Conservation (phyloP, 2,888 invertebrate species). For the Torymus aiolomorphi region DNA sequence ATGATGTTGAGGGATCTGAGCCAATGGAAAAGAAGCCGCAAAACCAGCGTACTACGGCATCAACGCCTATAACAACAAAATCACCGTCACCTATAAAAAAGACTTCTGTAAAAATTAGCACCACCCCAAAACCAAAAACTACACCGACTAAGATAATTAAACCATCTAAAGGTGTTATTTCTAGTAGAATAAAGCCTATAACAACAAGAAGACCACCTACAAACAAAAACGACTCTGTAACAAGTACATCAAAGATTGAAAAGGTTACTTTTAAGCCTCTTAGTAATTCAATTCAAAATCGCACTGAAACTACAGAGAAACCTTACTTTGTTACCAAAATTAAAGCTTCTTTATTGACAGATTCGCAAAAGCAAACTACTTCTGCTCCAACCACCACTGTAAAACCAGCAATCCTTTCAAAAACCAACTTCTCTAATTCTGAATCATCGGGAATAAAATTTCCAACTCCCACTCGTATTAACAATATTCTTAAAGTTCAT, state of each 20-base stretch:
- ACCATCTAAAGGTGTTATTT: constrained; percentile 54
- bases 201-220: constrained; percentile 53
- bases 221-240: constrained; percentile 60
- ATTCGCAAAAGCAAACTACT: constrained; percentile 76
- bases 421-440: constrained; percentile 52
- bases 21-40: constrained; percentile 32
- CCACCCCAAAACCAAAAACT: constrained; percentile 60
- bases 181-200: constrained; percentile 57
- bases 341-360: constrained; percentile 80
- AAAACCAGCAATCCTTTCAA: constrained; percentile 46
- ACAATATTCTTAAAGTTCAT: constrained; percentile 68
- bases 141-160: constrained; percentile 62
- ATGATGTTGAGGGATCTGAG: constrained; percentile 24
- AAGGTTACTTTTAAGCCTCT: constrained; percentile 72
- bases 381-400: constrained; percentile 59
- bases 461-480: constrained; percentile 62
- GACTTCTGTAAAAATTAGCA: constrained; percentile 50
- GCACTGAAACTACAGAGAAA: constrained; percentile 63
- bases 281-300: constrained; percentile 64
- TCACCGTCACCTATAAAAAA: constrained; percentile 60
- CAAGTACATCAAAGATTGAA: constrained; percentile 69
- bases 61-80: constrained; percentile 51
- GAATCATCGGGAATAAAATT: constrained; percentile 59
- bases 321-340: constrained; percentile 78
- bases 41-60: constrained; percentile 22